phyloP scores from a whole-genome alignment of 2,797 vertebrate genomes.

The Hephaestus fuliginosus region DNA sequence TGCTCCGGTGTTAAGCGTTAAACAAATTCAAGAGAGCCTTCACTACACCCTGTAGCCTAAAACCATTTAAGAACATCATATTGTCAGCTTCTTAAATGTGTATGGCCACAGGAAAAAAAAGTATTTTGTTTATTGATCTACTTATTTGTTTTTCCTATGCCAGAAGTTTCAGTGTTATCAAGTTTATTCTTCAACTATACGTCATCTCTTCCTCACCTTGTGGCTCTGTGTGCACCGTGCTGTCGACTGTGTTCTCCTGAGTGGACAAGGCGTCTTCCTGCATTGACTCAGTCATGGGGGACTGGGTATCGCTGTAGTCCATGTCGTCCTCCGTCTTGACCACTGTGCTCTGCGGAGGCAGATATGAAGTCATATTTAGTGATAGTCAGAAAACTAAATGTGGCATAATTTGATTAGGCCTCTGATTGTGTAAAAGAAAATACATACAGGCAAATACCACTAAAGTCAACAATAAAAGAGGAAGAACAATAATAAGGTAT shows the following conservation, averaged over 20 bases:
- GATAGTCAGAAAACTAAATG: constrained; percentile 3
- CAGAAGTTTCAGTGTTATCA: background rate
- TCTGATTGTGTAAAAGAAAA: background rate
- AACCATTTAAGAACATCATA: too few relatives aligned
- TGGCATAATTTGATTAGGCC: constrained; percentile 11
- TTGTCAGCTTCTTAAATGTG: too few relatives aligned
- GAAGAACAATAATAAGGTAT: background rate
- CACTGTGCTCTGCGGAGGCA: constrained; percentile 42
- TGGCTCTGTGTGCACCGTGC: constrained; percentile 72
- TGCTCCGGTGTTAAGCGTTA: background rate
- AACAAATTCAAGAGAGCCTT: too few relatives aligned
- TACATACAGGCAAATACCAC: background rate
- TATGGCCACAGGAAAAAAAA: too few relatives aligned
- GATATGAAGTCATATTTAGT: background rate
- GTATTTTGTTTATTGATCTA: too few relatives aligned
- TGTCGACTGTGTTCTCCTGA: constrained; percentile 89
- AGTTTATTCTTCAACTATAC: background rate
- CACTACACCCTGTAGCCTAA: too few relatives aligned
- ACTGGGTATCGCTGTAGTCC: constrained; percentile 75
- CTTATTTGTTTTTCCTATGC: too few relatives aligned
- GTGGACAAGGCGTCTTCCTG: constrained; percentile 56
- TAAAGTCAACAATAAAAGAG: background rate
- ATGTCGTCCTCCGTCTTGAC: constrained; percentile 82
- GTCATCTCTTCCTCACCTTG: constrained; percentile 36
- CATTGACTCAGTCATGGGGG: constrained; percentile 72